Evolutionary conservation across 1,140 invertebrate species (phyloP).

Genomic region (Scylla paramamosain): DNA sequence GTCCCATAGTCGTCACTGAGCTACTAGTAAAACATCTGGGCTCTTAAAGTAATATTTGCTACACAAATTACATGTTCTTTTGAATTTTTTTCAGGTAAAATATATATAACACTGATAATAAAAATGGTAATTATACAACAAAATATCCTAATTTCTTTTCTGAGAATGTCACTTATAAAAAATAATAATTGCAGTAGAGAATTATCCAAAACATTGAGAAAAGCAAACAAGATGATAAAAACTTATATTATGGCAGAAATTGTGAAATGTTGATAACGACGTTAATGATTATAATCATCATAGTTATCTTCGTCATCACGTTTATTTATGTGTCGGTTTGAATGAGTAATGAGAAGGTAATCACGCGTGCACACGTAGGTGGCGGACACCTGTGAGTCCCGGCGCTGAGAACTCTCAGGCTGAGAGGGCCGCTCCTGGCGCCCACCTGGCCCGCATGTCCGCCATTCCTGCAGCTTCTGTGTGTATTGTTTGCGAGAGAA

Average conservation of each 20-base stretch:
- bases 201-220: not conserved
- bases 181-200: not conserved
- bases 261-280: not conserved
- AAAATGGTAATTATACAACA: not conserved
- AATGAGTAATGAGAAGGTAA: constrained; percentile 1
- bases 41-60: no score
- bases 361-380: not conserved
- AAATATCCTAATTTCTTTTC: not conserved
- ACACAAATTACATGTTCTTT: no score
- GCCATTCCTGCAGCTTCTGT: not conserved
- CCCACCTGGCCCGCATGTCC: not conserved
- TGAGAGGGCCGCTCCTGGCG: not conserved
- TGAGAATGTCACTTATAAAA: not conserved
- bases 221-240: not conserved
- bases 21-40: no score
- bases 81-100: no score
- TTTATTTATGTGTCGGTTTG: not conserved
- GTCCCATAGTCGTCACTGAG: no score
- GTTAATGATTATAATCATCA: constrained; percentile 19
- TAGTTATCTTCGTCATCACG: not conserved
- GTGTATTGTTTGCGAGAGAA: not conserved
- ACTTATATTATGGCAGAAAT: not conserved
- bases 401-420: not conserved
- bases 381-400: not conserved
- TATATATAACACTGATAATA: no score